Base-by-base conservation (phyloP, 1,140 invertebrate species). In the Steinernema feltiae region DNA sequence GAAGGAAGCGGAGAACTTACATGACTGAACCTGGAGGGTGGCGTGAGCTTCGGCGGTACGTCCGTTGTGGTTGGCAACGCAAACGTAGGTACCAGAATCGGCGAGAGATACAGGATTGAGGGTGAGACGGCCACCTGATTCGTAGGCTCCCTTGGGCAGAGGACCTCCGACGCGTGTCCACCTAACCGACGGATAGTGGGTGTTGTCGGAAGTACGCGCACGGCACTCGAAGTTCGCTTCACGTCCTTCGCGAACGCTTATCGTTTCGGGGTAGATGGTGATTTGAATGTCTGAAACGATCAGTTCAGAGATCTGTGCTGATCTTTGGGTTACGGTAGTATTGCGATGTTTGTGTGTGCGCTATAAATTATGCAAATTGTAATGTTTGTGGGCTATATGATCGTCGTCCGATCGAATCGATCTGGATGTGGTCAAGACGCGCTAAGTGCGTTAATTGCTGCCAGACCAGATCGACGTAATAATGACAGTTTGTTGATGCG, bases 251-350 rank as follows among this genome's bases (percentile, higher is more conserved):
- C 81, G 76, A 29, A 84, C 81, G 30, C 72, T 77, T 29, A 80
- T 63, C 71, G 86, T 83, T 29, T 82, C 75, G n/a, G 84, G 84
- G 71, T 85, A 86, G 30, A 85, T 81, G n/a, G 83, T 85, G 73
- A 85, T 86, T 69, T 85, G 85, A 7, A 85, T 74, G 35, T 85
- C 84, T 21, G 73, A 78, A 29, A 63, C 3, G 53, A 41, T 18
- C 35, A 41, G 18, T 41, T 41, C n/a, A n/a, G n/a, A n/a, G n/a
- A n/a, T n/a, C n/a, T n/a, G n/a, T n/a, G n/a, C n/a, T n/a, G n/a
- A n/a, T n/a, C n/a, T n/a, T n/a, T n/a, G n/a, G n/a, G n/a, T n/a
- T n/a, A n/a, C n/a, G n/a, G n/a, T n/a, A n/a, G n/a, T n/a, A 18
- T 41, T 41, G 35, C 35, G 35, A 41, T 18, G 7, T 41, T 7